Evolutionary conservation across 2,113 vertebrate species (phyloP), one percentile per base, ranked within the genome.

Genomic region (Crocuta crocuta): DNA sequence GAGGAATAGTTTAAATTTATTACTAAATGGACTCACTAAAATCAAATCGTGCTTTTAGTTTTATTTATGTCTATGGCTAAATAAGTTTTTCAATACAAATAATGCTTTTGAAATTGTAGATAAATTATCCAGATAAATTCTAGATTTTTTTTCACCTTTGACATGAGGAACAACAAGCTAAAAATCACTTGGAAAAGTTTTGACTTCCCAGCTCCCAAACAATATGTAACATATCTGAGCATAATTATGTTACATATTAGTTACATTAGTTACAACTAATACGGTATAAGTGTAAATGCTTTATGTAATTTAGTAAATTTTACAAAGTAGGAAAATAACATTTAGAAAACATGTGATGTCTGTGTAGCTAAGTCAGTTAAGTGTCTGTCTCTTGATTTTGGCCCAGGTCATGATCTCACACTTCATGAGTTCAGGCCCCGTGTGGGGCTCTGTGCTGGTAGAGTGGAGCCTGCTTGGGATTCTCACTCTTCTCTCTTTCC

Each of bases 41-140:
- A 39, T 12, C 0, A 66, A 84, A 66, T 1, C 24, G 2, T 55
- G 31, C 0, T 28, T 85, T 87, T 89, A 70, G 7, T 92, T 98
- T 78, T 95, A 4, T 91, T 89, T 1, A 35, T 87, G n/a, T 70
- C 45, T 91, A 21, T n/a, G 15, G 66, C 39, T 84, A 73, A 96
- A 65, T 63, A 23, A 81, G 4, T 61, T 50, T 26, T 95, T 83
- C 28, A 79, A n/a, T 0, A 0, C 24, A 95, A 39, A 79, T 50
- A 97, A 88, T 65, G 50, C 28, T 97, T 7, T 5, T 83, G 11
- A 81, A 82, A 78, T 83, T 86, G 58, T 92, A 86, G 39, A 66
- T 61, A 45, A 73, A 88, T 71, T 65, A 92, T 55, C 21, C 73
- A 65, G 45, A 55, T 55, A 45, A 12, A 58, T 76, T 82, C 31